Evolutionary conservation across 1,140 invertebrate genomes (phyloP).

Genomic region (Micrasema longulum): DNA sequence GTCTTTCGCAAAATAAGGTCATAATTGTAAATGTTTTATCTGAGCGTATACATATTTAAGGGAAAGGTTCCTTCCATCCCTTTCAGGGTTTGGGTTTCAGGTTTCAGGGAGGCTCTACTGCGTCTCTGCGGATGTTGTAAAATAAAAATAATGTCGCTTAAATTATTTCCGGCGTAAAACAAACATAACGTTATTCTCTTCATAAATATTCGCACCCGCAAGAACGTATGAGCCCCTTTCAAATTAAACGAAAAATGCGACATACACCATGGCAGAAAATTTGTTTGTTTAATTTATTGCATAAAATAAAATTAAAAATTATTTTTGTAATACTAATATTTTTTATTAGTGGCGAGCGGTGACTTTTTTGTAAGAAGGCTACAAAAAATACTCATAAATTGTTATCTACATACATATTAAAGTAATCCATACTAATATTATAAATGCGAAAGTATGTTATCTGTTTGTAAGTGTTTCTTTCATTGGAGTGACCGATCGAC

Average conservation of each 20-base stretch:
- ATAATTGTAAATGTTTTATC: constrained; percentile 30
- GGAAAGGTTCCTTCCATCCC: constrained; percentile 16
- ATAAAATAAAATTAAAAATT: too few species aligned
- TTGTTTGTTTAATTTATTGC: too few species aligned
- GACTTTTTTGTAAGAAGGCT: not conserved
- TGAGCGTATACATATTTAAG: constrained; percentile 10
- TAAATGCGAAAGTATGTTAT: too few species aligned
- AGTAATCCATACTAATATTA: too few species aligned
- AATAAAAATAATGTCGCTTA: constrained; percentile 42
- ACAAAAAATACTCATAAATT: not conserved
- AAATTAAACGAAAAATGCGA: constrained; percentile 7
- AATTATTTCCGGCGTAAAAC: constrained; percentile 34
- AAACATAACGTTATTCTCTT: constrained; percentile 31
- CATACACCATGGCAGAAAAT: not conserved
- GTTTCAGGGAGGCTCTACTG: not conserved
- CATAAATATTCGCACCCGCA: constrained; percentile 23
- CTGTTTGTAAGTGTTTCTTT: too few species aligned
- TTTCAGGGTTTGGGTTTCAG: not conserved
- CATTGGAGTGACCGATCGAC: too few species aligned
- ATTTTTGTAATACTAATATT: too few species aligned
- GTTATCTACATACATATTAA: too few species aligned
- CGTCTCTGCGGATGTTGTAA: constrained; percentile 39
- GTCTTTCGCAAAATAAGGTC: not conserved
- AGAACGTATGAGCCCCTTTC: constrained; percentile 2
- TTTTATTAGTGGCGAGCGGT: not conserved